phyloP scores from a whole-genome alignment of 2,113 vertebrate species.

The Formicarius rufipectus region DNA sequence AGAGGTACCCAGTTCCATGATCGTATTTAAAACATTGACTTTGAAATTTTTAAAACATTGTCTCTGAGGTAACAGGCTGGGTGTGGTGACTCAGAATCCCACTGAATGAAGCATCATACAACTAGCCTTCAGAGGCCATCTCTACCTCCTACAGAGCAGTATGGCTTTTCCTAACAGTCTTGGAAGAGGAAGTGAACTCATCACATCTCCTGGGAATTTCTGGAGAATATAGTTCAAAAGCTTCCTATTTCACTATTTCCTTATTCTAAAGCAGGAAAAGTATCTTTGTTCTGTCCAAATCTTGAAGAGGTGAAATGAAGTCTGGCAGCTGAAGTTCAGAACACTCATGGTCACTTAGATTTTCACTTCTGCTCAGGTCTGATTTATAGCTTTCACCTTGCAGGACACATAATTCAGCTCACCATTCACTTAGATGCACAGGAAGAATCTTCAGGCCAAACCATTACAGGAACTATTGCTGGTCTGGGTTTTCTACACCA shows the following conservation, averaged over 20 bases:
- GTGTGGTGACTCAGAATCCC: not conserved
- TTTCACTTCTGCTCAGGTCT: not conserved
- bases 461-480: not conserved
- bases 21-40: not conserved
- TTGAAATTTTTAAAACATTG: too few relatives aligned
- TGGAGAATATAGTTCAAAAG: not conserved
- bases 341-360: not conserved
- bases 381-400: not conserved
- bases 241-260: not conserved
- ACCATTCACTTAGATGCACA: not conserved
- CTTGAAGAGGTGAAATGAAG: not conserved
- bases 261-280: not conserved
- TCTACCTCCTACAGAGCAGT: slow-evolving; percentile 10
- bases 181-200: not conserved
- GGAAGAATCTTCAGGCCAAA: slow-evolving; percentile 17
- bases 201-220: not conserved
- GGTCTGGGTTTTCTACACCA: not conserved
- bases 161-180: not conserved
- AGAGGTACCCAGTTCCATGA: not conserved
- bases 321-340: not conserved
- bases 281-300: not conserved
- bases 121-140: slow-evolving; percentile 1
- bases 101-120: not conserved
- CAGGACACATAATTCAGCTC: not conserved
- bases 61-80: not conserved